Conservation (phyloP, 1,140 invertebrate species). For the Phymastichus coffea region DNA sequence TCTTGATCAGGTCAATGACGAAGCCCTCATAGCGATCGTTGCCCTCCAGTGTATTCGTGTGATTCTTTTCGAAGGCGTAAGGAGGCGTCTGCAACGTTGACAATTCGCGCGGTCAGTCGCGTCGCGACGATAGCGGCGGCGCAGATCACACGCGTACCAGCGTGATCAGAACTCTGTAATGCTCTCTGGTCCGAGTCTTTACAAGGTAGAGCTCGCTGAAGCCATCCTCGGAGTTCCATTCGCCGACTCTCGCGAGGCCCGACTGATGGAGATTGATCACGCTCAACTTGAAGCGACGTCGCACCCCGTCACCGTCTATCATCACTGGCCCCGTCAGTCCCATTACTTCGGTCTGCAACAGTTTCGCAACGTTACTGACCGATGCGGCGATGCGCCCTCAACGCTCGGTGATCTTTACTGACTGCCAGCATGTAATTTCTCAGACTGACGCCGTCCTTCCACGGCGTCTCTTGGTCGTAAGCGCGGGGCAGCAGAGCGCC, state of each 20-base stretch:
- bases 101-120: background rate
- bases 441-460: slow-evolving; percentile 77
- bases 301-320: slow-evolving; percentile 79
- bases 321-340: slow-evolving; percentile 78
- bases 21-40: slow-evolving; percentile 81
- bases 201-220: slow-evolving; percentile 49
- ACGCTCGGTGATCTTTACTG: too few species aligned
- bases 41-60: slow-evolving; percentile 64
- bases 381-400: too few species aligned
- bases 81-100: slow-evolving; percentile 67
- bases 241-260: slow-evolving; percentile 69
- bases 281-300: slow-evolving; percentile 76
- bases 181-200: slow-evolving; percentile 71
- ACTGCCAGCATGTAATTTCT: slow-evolving; percentile 82
- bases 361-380: too few species aligned
- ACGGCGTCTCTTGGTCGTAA: slow-evolving; percentile 40
- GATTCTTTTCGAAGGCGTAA: slow-evolving; percentile 80
- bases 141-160: slow-evolving; percentile 62
- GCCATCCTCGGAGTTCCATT: slow-evolving; percentile 63
- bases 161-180: slow-evolving; percentile 80
- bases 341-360: slow-evolving; percentile 29
- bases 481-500: background rate
- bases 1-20: slow-evolving; percentile 75
- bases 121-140: slow-evolving; percentile 32
- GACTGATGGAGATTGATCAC: slow-evolving; percentile 70